Evolutionary conservation across 2,113 vertebrate genomes (phyloP).

Genomic region (Caretta caretta): DNA sequence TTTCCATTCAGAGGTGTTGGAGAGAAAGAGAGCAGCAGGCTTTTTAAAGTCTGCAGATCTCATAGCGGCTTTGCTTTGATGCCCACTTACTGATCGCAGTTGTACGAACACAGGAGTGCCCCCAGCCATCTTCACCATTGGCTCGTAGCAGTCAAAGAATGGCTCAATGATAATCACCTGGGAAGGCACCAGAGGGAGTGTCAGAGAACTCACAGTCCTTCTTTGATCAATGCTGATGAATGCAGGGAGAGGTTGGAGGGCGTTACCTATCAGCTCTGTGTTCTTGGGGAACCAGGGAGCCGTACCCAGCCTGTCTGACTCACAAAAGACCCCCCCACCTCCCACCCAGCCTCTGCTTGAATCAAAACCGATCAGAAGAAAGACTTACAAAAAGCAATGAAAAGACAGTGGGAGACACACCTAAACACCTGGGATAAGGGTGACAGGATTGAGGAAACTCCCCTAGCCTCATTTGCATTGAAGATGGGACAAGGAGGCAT

Average conservation of each 20-base stretch:
- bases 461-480: too few species aligned
- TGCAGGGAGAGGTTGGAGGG: neutral
- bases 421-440: too few species aligned
- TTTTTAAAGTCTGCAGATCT: neutral
- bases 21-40: neutral
- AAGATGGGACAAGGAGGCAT: too few species aligned
- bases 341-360: too few species aligned
- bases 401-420: too few species aligned
- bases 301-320: too few species aligned
- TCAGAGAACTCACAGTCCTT: neutral
- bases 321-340: too few species aligned
- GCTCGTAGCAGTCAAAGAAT: slow-evolving; percentile 94
- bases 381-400: too few species aligned
- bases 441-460: too few species aligned
- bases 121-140: slow-evolving; percentile 93
- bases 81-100: slow-evolving; percentile 86
- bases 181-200: neutral
- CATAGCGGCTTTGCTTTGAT: rapidly evolving
- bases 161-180: slow-evolving; percentile 97
- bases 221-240: neutral
- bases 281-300: too few species aligned
- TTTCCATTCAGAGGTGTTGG: neutral
- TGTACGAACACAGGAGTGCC: slow-evolving; percentile 88
- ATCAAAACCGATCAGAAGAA: too few species aligned
- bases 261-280: too few species aligned